A percentile compares a stretch with the other conserved stretches of the same genome.
These are phyloP conservation scores for Glaucidium brasilianum DNA, from an alignment of 2,113 vertebrate genomes.

Conservation along the genomic window DNA sequence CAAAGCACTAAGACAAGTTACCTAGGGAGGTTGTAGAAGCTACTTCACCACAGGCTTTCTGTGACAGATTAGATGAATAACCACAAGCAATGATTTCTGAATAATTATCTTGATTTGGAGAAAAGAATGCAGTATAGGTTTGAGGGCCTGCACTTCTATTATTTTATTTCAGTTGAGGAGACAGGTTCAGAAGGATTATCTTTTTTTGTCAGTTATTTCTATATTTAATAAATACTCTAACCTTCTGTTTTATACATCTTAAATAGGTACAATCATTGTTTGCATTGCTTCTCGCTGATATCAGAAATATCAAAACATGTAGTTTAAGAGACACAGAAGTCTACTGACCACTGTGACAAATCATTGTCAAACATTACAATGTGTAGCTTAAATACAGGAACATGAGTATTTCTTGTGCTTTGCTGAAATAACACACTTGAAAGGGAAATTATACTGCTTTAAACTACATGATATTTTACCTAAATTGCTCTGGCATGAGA, in stretches of 20 bases:
- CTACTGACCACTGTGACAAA: not conserved
- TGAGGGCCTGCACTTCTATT: not conserved
- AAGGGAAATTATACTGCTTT: conserved; percentile 5
- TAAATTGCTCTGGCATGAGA: not conserved
- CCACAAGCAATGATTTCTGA: not conserved
- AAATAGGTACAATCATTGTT: not conserved
- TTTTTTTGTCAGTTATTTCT: not conserved
- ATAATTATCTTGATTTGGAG: not conserved
- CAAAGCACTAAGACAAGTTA: not conserved
- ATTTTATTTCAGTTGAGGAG: not conserved
- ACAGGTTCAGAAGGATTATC: not conserved
- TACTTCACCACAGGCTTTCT: not conserved
- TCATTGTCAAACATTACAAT: not conserved
- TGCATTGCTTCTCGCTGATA: not conserved
- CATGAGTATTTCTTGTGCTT: not conserved
- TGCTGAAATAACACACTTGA: not conserved
- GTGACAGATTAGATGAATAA: not conserved
- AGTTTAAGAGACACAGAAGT: not conserved
- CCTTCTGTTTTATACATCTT: not conserved
- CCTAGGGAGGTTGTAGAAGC: not conserved
- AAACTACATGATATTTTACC: not conserved
- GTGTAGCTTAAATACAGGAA: not conserved
- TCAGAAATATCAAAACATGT: not conserved
- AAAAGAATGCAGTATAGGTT: not conserved
- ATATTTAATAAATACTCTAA: not conserved